A percentile compares a stretch with the other conserved stretches of the same genome.
Conservation (phyloP, 2,797 vertebrate genomes). For the Hypotaenidia philippensis region DNA sequence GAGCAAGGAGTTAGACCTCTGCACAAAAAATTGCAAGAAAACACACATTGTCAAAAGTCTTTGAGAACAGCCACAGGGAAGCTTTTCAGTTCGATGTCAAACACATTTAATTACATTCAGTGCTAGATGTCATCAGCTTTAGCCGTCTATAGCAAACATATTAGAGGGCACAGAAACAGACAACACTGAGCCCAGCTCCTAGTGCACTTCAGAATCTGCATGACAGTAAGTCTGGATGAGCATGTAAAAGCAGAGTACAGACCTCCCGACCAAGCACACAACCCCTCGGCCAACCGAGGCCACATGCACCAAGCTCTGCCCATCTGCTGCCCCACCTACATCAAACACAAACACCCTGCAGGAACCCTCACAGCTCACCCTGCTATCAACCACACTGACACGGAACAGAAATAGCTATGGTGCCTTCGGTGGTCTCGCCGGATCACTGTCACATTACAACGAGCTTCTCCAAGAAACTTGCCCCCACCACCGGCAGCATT, state of each 20-base stretch:
- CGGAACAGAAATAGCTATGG: neutral
- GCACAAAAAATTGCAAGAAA: neutral
- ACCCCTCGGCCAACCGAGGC: neutral
- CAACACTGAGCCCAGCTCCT: neutral
- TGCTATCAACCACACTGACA: accelerated
- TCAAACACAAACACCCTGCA: neutral
- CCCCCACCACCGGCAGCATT: neutral
- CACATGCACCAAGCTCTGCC: neutral
- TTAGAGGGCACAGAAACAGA: neutral
- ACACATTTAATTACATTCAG: neutral
- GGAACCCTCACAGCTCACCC: neutral
- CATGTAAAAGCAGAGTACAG: neutral
- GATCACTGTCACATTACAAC: neutral
- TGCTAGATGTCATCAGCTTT: neutral
- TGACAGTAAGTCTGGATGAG: neutral
- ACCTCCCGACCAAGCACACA: neutral
- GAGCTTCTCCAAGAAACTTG: neutral
- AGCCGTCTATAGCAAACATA: neutral
- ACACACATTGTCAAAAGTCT: neutral
- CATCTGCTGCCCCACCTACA: neutral
- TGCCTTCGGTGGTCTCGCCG: neutral
- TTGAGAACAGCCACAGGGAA: constrained; percentile 20
- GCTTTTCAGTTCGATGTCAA: neutral
- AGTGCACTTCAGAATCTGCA: neutral
- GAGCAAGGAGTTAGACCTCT: neutral